A percentile compares a stretch with the other conserved stretches of the same genome.
Evolutionary conservation across 2,888 invertebrate species (phyloP).

Genomic region (Ecdyonurus torrentis): DNA sequence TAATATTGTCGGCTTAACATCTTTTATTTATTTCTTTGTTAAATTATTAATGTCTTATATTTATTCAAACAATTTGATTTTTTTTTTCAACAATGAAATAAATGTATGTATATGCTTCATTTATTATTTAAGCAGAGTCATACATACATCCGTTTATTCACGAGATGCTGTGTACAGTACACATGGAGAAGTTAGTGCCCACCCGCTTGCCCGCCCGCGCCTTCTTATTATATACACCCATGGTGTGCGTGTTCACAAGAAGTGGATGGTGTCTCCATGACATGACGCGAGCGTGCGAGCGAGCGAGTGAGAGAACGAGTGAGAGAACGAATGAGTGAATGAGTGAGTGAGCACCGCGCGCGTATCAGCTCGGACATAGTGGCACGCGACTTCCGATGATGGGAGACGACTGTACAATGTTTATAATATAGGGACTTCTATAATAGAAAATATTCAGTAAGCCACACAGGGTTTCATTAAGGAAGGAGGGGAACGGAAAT

Average conservation of each 20-base stretch:
- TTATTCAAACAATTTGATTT: neutral
- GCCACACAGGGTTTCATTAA: neutral
- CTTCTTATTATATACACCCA: too few relatives aligned
- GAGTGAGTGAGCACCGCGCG: too few relatives aligned
- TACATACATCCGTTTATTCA: neutral
- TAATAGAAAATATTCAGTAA: neutral
- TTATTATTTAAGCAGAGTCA: neutral
- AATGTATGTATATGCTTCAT: too few relatives aligned
- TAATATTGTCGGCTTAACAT: too few relatives aligned
- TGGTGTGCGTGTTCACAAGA: too few relatives aligned
- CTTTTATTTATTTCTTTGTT: too few relatives aligned
- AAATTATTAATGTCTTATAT: neutral
- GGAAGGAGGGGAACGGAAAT: neutral
- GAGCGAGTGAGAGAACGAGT: too few relatives aligned
- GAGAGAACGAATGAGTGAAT: too few relatives aligned
- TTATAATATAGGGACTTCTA: neutral
- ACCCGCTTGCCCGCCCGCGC: neutral
- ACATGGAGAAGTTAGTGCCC: neutral
- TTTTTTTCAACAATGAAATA: too few relatives aligned
- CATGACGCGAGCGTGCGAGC: too few relatives aligned
- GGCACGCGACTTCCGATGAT: neutral
- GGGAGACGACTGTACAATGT: neutral
- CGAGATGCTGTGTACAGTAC: too few relatives aligned
- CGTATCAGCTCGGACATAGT: neutral
- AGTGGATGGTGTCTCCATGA: too few relatives aligned